Percentiles rank a stretch among this genome's conserved stretches.
phyloP scores from a whole-genome alignment of 2,797 vertebrate genomes.

The Tapirus indicus region DNA sequence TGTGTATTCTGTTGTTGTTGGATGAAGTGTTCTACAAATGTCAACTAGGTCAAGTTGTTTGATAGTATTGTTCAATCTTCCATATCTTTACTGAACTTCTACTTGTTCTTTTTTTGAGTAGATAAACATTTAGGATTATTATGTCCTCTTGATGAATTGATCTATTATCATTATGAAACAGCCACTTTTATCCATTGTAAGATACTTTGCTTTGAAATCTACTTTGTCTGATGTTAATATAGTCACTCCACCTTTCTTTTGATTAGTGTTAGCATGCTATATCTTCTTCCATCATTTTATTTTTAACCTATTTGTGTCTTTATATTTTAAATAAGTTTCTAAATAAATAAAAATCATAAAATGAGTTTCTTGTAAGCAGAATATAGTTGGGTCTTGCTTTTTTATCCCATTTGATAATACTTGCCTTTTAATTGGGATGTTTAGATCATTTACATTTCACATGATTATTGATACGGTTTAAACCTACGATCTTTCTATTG shows the following conservation, averaged over 20 bases:
- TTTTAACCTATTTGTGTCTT: neutral
- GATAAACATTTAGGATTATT: neutral
- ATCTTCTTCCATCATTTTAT: neutral
- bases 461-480: neutral
- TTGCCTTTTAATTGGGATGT: neutral
- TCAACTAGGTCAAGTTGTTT: neutral
- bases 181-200: neutral
- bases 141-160: neutral
- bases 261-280: neutral
- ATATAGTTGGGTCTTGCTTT: neutral
- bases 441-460: neutral
- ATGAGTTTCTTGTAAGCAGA: neutral
- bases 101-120: neutral
- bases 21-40: neutral
- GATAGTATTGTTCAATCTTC: neutral
- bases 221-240: neutral
- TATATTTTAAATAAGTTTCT: neutral
- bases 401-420: neutral
- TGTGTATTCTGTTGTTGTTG: neutral
- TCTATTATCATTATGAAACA: neutral
- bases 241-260: neutral
- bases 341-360: neutral
- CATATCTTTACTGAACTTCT: neutral
- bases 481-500: neutral
- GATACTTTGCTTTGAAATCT: neutral